A percentile compares a stretch with the other conserved stretches of the same genome.
Evolutionary conservation across 2,888 invertebrate species (phyloP).

Genomic region (Caenorhabditis sp.): DNA sequence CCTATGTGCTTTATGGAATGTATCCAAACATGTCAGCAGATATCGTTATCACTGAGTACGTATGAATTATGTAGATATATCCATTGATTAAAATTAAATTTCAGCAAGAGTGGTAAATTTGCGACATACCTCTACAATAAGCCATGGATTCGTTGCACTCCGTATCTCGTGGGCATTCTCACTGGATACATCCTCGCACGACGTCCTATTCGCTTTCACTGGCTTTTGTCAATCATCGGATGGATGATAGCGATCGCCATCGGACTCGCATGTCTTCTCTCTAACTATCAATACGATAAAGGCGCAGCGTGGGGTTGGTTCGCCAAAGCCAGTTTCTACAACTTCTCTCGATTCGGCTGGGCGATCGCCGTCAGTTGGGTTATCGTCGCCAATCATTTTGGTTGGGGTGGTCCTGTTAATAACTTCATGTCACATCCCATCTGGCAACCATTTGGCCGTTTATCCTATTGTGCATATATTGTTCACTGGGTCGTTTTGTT

Average conservation of each 20-base stretch:
- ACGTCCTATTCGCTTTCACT: slow-evolving; percentile 23
- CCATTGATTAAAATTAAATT: no score
- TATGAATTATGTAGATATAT: no score
- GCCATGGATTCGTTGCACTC: slow-evolving; percentile 70
- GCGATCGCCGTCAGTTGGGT: slow-evolving; percentile 72
- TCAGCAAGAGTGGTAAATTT: background rate
- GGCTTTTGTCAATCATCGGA: slow-evolving; percentile 25
- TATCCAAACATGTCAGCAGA: slow-evolving; percentile 26
- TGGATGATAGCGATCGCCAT: slow-evolving; percentile 32
- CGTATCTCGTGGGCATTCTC: slow-evolving; percentile 72
- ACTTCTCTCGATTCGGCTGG: slow-evolving; percentile 71
- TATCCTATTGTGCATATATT: slow-evolving; percentile 91
- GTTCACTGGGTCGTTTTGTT: slow-evolving; percentile 49
- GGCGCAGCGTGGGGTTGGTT: slow-evolving; percentile 33
- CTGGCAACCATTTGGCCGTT: slow-evolving; percentile 85
- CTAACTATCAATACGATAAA: slow-evolving; percentile 33
- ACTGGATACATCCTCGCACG: slow-evolving; percentile 68
- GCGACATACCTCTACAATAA: slow-evolving; percentile 9
- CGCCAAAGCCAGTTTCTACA: slow-evolving; percentile 35
- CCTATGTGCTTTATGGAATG: slow-evolving; percentile 24
- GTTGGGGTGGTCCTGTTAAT: slow-evolving; percentile 76
- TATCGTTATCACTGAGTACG: slow-evolving; percentile 28
- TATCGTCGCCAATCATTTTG: slow-evolving; percentile 72
- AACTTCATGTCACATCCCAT: slow-evolving; percentile 83
- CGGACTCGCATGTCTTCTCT: slow-evolving; percentile 30